Base-by-base conservation (phyloP, 2,888 invertebrate species). In the Cerastoderma edule region DNA sequence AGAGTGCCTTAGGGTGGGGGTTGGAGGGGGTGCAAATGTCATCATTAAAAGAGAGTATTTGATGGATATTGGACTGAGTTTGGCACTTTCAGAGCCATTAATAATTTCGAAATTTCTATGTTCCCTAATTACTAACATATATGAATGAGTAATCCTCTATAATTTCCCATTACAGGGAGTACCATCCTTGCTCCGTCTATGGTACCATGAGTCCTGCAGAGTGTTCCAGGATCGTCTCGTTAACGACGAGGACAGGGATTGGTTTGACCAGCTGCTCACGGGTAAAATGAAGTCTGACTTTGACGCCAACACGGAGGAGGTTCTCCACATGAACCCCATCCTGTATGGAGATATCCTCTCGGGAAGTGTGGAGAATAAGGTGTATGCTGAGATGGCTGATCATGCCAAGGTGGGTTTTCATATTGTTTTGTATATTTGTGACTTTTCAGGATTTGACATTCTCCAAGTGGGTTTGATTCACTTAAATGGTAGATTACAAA, bases 321-420 rank as follows among this genome's bases (percentile, higher is more conserved):
- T 95, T 0, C 84, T 95, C 0, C 94, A 94, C 0, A 92, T 91
- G 0, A 92, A 94, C 4, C 91, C 94, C 8, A 93, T 96, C 88
- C 92, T 96, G 72, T 96, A 95, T 88, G 96, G 95, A 0, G 96
- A 96, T 89, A 96, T 96, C 88, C 83, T 92, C 83, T 83, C 89
- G 73, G 75, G 85, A 8, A 80, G 83, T 56, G 95, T 88, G n/a
- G 92, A 92, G 44, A 89, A 89, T 74, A 88, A 93, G 83, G 94
- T 94, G 50, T 96, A 96, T 89, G 84, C 94, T 1, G 95, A 95
- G 87, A 95, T 96, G 66, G 94, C 90, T 0, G 94, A 96, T 87
- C 92, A 93, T 74, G 93, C 93, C 0, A 94, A 95, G 93, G 96
- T 95, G 83, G 22, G 44, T 56, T 22, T 19, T 16, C 53, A 53